A percentile compares a stretch with the other conserved stretches of the same genome.
phyloP scores from a whole-genome alignment of 2,797 vertebrate species.

The Pseudocheirus occidentalis region DNA sequence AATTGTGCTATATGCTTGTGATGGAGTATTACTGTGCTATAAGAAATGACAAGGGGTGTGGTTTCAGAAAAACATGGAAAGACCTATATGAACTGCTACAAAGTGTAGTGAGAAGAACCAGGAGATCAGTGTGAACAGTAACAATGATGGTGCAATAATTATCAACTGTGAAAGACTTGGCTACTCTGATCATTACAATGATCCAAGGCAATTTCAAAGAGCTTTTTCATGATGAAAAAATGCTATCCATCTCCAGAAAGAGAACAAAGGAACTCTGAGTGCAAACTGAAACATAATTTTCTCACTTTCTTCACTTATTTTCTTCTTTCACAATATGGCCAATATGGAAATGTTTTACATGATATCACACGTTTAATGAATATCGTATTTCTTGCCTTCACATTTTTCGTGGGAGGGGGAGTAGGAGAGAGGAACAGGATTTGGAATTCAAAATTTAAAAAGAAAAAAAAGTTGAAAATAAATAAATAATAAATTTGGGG shows the following conservation, averaged over 20 bases:
- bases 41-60: background rate
- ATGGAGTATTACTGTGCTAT: background rate
- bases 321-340: no score
- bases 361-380: no score
- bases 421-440: background rate
- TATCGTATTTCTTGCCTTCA: no score
- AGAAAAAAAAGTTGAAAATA: background rate
- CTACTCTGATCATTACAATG: background rate
- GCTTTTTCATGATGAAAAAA: background rate
- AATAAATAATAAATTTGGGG: background rate
- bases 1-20: background rate
- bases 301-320: background rate
- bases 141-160: no score
- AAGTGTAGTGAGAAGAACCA: background rate
- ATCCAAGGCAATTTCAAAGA: no score
- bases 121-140: no score
- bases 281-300: background rate
- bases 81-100: background rate
- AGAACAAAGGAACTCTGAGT: background rate
- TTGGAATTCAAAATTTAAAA: background rate
- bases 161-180: background rate
- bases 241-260: background rate
- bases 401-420: no score
- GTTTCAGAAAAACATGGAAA: background rate
- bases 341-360: no score